phyloP scores from a whole-genome alignment of 2,797 vertebrate genomes.

The Tauraco hartlaubi region DNA sequence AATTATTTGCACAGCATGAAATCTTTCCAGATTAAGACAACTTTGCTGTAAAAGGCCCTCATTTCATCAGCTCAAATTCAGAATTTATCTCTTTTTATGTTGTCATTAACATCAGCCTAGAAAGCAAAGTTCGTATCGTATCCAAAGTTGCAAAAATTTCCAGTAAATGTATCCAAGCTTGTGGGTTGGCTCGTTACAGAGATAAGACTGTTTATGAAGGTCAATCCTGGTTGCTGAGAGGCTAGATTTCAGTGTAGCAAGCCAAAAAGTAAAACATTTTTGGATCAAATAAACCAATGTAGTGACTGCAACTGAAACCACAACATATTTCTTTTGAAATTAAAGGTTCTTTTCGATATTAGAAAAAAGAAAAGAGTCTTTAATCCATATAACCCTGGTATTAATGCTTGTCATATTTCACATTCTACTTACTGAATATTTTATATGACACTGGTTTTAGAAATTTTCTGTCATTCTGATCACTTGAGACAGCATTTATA shows the following conservation, averaged over 20 bases:
- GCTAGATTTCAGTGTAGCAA: neutral
- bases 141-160: constrained; percentile 22
- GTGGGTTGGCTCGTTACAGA: neutral
- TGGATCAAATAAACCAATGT: neutral
- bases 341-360: neutral
- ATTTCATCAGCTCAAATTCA: neutral
- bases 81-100: neutral
- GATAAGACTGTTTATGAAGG: constrained; percentile 34
- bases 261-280: neutral
- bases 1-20: neutral
- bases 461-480: neutral
- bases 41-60: neutral
- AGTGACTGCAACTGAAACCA: neutral
- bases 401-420: neutral
- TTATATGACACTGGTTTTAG: neutral
- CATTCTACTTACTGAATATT: neutral
- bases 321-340: neutral
- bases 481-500: neutral
- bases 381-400: neutral
- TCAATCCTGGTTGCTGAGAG: neutral
- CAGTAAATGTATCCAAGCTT: neutral
- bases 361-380: neutral
- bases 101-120: constrained; percentile 20
- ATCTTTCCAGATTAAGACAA: neutral
- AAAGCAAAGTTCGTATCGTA: constrained; percentile 11